Base-by-base conservation (phyloP, 2,888 invertebrate genomes). In the Spialia ferax region DNA sequence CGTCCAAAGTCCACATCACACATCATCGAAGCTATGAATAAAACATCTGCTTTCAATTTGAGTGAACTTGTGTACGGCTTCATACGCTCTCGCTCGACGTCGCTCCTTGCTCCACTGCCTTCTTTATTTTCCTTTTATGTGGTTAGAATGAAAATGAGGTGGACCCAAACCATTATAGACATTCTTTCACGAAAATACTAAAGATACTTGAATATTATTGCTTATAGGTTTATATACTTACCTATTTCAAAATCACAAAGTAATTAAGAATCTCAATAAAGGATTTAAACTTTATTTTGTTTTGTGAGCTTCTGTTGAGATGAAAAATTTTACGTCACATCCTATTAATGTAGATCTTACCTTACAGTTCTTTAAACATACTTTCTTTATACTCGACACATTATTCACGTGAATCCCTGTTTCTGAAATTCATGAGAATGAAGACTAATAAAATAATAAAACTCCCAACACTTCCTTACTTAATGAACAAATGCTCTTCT, bases 21-120 rank as follows among this genome's bases (percentile, higher is more conserved):
- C 42, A 66, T 52, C 48, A 65, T 65, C 48, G 52, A 22, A 50
- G 57, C 15, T 54, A 70, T 70, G 70, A 68, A 70, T 70, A 68
- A 70, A 65, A 63, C 70, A 70, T 70, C 13, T 22, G 52, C 38
- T 66, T 64, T 65, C 68, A 68, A 70, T 59, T 70, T 59, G 59
- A 54, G 45, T 42, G 57, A 59, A 68, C 62, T 54, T 50, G 65
- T 68, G 38, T 66, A 66, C 68, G 22, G 68, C 59, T 60, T 55
- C 54, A 61, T 68, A 57, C 70, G 42, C 57, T 57, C 4, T 55
- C 52, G 60, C 59, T 59, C 23, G 59, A 45, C 63, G 56, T 45
- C 63, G 67, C 56, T 68, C 68, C 18, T 18, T 45, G 69, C 68
- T 62, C 63, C 69, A 68, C 70, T 66, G 65, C 45, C 42, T 64